These are phyloP conservation scores for Dromas ardeola DNA, from an alignment of 2,113 vertebrate species.

Conservation along the genomic window DNA sequence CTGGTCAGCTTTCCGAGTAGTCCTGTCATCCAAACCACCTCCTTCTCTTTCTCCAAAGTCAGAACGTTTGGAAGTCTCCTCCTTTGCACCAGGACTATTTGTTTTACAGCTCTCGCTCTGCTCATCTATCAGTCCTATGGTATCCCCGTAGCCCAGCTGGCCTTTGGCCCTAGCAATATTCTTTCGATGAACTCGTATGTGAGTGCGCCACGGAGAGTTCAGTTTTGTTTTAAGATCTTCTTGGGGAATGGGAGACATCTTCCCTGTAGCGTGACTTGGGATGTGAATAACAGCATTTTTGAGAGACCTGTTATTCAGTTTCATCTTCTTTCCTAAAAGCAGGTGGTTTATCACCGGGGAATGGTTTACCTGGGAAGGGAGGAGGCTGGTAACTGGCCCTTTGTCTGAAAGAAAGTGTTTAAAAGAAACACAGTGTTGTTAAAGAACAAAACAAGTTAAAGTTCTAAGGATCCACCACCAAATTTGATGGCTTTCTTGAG, in stretches of 20 bases:
- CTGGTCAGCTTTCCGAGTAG: constrained; percentile 55
- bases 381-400: constrained; percentile 89
- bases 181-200: constrained; percentile 89
- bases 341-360: constrained; percentile 95
- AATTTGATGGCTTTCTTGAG: neutral
- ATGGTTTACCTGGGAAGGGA: constrained; percentile 91
- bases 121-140: constrained; percentile 80
- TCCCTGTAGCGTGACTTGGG: constrained; percentile 70
- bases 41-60: neutral
- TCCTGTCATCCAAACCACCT: constrained; percentile 36
- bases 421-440: constrained; percentile 19
- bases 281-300: constrained; percentile 78
- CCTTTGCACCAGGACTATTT: constrained; percentile 5
- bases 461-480: neutral
- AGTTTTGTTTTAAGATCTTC: constrained; percentile 77
- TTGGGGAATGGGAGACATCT: constrained; percentile 68
- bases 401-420: constrained; percentile 83
- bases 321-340: constrained; percentile 90
- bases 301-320: constrained; percentile 68
- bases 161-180: constrained; percentile 82
- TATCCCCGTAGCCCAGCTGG: constrained; percentile 85
- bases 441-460: neutral
- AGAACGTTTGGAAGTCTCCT: neutral
- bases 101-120: constrained; percentile 62
- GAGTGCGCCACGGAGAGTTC: constrained; percentile 90